phyloP scores from a whole-genome alignment of 2,113 vertebrate genomes.

The Tetrao urogallus region DNA sequence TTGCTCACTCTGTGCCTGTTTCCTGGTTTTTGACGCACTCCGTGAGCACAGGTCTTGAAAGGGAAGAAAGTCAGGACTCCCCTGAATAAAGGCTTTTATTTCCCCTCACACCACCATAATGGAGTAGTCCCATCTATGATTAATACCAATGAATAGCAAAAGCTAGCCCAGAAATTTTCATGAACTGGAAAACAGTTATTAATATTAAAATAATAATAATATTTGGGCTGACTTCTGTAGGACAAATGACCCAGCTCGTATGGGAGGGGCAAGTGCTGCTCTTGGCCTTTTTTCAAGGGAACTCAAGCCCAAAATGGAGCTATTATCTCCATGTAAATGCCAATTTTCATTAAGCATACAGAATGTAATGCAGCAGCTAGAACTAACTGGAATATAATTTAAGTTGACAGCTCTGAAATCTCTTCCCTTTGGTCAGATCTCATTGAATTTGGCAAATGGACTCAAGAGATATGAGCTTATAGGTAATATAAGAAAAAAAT shows the following conservation, averaged over 20 bases:
- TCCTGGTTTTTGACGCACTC: background rate
- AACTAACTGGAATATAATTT: constrained; percentile 33
- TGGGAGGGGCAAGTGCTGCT: background rate
- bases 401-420: constrained; percentile 51
- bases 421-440: constrained; percentile 34
- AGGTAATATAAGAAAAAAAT: background rate
- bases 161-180: background rate
- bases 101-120: background rate
- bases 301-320: constrained; percentile 10
- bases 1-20: background rate
- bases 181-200: background rate
- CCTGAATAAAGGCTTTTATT: background rate
- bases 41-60: background rate
- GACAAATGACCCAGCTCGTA: background rate
- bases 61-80: background rate
- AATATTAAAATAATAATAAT: background rate
- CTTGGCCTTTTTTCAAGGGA: background rate
- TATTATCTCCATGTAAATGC: constrained; percentile 38
- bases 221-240: background rate
- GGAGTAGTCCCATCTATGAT: background rate
- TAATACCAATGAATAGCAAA: background rate
- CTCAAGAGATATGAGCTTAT: background rate
- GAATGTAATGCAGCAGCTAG: background rate
- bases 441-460: constrained; percentile 17
- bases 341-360: constrained; percentile 44